Base-by-base conservation (phyloP, 2,113 vertebrate species). In the Hydrolagus affinis region DNA sequence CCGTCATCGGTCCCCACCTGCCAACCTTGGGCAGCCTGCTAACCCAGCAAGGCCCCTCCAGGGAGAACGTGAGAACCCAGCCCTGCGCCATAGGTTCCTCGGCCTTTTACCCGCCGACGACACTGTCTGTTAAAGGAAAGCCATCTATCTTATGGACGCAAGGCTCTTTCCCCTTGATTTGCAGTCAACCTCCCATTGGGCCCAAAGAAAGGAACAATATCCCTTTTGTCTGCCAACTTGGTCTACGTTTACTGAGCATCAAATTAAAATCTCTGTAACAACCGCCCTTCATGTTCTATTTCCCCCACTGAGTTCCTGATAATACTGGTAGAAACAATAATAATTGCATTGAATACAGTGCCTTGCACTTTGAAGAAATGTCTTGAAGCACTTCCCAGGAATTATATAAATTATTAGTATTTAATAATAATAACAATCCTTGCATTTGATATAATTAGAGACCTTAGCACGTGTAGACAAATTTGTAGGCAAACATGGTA, bases 231-330 rank as follows among this genome's bases (percentile, higher is more conserved):
- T 60, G 28, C 23, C 62, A 19, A 64, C 14, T 28, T 83, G 66
- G 62, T 62, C 25, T 83, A 11, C 21, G 66, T 64, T 68, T 28
- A 66, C n/a, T 32, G 32, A 66, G 60, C 78, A 83, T 68, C 15
- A 83, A 83, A 66, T 83, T 83, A 60, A 83, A 83, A 83, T 66
- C 15, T 83, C 10, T 23, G 62, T 83, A 32, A 83, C 78, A 83
- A 83, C 19, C 32, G 25, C 23, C 64, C 57, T 64, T 62, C 28
- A 64, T 80, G 59, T 78, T 62, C 57, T 23, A 32, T n/a, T 12
- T 25, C 21, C n/a, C 44, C 2, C 44, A 3, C 44, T 44, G 44
- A 44, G 44, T 3, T 44, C 44, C 44, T 44, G 44, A 44, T 44
- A 6, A 44, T 6, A 44, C 6, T 6, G 44, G 44, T 44, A 44